Base-by-base conservation (phyloP, 2,888 invertebrate species). In the Frankliniella intonsa region DNA sequence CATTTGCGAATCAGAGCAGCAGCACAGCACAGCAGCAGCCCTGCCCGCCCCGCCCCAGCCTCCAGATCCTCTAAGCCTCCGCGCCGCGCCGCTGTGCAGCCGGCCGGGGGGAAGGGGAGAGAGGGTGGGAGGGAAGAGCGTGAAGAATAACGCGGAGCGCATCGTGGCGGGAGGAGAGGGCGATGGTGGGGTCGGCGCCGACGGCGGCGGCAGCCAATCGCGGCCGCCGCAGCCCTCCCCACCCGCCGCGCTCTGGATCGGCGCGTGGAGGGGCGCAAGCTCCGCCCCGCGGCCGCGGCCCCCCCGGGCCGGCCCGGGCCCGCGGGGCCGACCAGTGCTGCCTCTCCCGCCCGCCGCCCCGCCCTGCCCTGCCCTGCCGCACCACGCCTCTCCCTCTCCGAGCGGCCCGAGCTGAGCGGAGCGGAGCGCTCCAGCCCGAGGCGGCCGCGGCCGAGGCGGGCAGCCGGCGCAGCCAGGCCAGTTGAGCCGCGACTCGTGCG, bases 401-500 rank as follows among this genome's bases (percentile, higher is more conserved):
- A 38, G 38, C 38, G 38, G 38, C n/a, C n/a, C n/a, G n/a, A n/a
- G n/a, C n/a, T n/a, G n/a, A n/a, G n/a, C n/a, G 38, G 3, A 38
- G 38, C 38, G 38, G 38, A 38, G 38, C 38, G 38, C 38, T 38
- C 38, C 38, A 38, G 38, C 38, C 38, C 38, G 38, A 38, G 38
- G 38, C 2, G 38, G 2, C 2, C 3, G 38, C 2, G 19, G 55
- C 55, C 55, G 55, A 55, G 55, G 17, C 55, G 55, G 19, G 55
- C 19, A 19, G 38, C 38, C 38, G 5, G 55, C 5, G 55, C 19
- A 19, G 38, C 38, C 38, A 38, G 38, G 38, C 69, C 69, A 76
- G 69, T 76, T 25, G 69, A 76, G 69, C 69, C 69, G 69, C 69
- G 69, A 25, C 69, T 12, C 69, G 69, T 10, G 69, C 62, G 62